These are phyloP conservation scores for Drosophila rellima DNA, from an alignment of 2,888 invertebrate genomes.

Conservation along the genomic window DNA sequence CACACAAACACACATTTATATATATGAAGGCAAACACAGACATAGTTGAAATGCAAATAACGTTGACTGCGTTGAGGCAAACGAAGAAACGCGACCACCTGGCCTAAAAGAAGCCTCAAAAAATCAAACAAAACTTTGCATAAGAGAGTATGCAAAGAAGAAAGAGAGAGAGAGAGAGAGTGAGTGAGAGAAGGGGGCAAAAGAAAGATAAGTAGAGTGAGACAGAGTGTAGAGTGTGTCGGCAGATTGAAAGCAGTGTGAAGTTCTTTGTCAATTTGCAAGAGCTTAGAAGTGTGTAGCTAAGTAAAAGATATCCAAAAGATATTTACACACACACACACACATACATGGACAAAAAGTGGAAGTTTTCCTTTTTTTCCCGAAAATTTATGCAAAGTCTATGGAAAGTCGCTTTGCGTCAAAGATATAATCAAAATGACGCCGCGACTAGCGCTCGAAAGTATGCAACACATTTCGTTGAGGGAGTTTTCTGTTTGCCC, in stretches of 20 bases:
- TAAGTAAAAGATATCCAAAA: slow-evolving; percentile 69
- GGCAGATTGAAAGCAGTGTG: slow-evolving; percentile 32
- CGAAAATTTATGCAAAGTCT: slow-evolving; percentile 78
- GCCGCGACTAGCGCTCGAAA: slow-evolving; percentile 50
- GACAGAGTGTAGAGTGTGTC: background rate
- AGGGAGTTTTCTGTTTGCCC: slow-evolving; percentile 26
- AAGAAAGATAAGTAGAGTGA: slow-evolving; percentile 13
- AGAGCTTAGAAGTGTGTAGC: slow-evolving; percentile 76
- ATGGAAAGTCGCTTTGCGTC: slow-evolving; percentile 71
- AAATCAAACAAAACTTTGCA: slow-evolving; percentile 57
- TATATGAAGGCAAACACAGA: slow-evolving; percentile 48
- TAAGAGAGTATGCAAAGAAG: slow-evolving; percentile 15
- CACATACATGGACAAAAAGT: slow-evolving; percentile 20
- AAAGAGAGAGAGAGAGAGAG: background rate
- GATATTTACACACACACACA: slow-evolving; percentile 29
- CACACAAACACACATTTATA: slow-evolving; percentile 17
- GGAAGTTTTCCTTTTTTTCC: slow-evolving; percentile 42
- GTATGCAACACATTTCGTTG: slow-evolving; percentile 70
- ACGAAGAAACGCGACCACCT: slow-evolving; percentile 56
- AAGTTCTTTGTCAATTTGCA: slow-evolving; percentile 78
- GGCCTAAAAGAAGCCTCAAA: slow-evolving; percentile 69
- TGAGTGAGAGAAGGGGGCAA: background rate
- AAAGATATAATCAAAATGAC: slow-evolving; percentile 72
- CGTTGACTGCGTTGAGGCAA: slow-evolving; percentile 58
- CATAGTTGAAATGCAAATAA: slow-evolving; percentile 81